phyloP scores from a whole-genome alignment of 2,113 vertebrate species.

The Gnathonemus echidnorhynchus region DNA sequence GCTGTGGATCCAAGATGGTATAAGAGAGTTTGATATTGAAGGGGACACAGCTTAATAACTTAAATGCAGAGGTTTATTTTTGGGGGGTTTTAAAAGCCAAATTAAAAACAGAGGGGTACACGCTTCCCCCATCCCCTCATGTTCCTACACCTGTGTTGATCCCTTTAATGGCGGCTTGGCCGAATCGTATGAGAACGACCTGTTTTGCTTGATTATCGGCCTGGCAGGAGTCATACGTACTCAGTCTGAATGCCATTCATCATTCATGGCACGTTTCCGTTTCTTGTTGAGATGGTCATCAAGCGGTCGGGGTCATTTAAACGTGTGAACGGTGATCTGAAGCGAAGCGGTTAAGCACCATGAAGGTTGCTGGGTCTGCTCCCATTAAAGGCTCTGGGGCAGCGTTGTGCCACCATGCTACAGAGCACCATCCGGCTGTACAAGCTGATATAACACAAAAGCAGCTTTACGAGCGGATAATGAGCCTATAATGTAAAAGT shows the following conservation, averaged over 20 bases:
- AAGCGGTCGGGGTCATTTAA: background rate
- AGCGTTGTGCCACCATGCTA: background rate
- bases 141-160: background rate
- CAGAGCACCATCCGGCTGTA: background rate
- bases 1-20: background rate
- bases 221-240: background rate
- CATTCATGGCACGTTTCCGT: background rate
- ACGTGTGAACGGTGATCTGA: background rate
- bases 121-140: background rate
- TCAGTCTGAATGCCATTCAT: slow-evolving; percentile 5
- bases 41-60: background rate
- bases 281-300: background rate
- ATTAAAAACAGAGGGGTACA: background rate
- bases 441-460: background rate
- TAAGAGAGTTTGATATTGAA: background rate
- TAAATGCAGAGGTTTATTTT: background rate
- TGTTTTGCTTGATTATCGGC: background rate
- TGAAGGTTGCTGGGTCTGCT: background rate
- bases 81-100: background rate
- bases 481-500: background rate
- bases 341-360: background rate
- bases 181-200: background rate
- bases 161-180: background rate
- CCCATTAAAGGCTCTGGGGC: background rate
- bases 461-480: background rate